These are phyloP conservation scores for Pteruthius melanotis DNA, from an alignment of 2,113 vertebrate species.

Conservation along the genomic window DNA sequence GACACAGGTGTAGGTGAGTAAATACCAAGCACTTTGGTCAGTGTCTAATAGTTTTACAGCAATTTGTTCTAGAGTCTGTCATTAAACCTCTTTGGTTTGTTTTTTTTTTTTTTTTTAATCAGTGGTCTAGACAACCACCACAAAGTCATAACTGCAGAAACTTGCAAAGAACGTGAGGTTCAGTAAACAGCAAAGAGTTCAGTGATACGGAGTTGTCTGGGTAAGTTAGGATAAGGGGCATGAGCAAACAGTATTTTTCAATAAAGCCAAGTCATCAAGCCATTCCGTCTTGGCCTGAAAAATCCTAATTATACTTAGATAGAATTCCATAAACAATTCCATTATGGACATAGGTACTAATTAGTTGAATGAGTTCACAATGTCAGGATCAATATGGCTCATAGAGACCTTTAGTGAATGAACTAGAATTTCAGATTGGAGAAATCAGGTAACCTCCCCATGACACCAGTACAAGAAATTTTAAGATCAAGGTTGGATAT, in stretches of 20 bases:
- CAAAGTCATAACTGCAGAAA: neutral
- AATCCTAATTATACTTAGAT: neutral
- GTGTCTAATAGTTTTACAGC: neutral
- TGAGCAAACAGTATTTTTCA: neutral
- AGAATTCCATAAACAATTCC: neutral
- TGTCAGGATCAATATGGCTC: neutral
- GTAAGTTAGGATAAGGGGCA: neutral
- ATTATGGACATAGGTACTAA: neutral
- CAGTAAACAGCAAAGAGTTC: neutral
- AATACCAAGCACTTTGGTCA: neutral
- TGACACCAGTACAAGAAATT: neutral
- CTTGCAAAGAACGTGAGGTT: neutral
- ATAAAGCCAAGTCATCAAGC: neutral
- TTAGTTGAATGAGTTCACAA: neutral
- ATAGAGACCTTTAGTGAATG: neutral
- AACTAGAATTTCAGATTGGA: neutral
- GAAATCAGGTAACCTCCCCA: neutral
- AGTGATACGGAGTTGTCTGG: neutral
- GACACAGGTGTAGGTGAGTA: neutral
- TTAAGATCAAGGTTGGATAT: neutral
- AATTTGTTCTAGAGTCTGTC: neutral
- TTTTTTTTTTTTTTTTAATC: neutral
- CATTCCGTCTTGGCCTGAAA: neutral
- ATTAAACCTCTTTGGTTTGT: neutral
- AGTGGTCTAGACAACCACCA: neutral